These are phyloP conservation scores for Rhizomys pruinosus DNA, from an alignment of 2,113 vertebrate species.

Conservation along the genomic window DNA sequence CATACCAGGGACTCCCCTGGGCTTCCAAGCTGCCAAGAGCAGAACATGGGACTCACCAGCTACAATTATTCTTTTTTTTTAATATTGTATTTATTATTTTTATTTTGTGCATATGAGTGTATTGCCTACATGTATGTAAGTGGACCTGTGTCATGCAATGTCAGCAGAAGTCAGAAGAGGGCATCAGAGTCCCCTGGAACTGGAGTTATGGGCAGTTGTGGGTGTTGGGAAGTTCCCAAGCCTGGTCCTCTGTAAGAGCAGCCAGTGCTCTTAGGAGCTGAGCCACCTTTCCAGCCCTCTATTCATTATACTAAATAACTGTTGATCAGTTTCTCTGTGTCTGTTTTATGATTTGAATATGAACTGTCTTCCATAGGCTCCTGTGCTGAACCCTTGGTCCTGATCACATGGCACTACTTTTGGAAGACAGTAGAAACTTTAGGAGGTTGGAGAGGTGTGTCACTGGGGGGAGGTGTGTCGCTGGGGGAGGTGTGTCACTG, in stretches of 20 bases:
- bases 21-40: background rate
- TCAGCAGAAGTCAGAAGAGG: too few species aligned
- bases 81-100: too few species aligned
- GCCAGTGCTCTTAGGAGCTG: too few species aligned
- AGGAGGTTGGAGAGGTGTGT: background rate
- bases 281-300: background rate
- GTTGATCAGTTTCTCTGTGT: background rate
- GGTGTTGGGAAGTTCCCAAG: too few species aligned
- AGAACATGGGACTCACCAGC: background rate
- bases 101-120: too few species aligned
- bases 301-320: background rate
- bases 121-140: too few species aligned
- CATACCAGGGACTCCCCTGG: background rate
- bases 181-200: too few species aligned
- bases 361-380: background rate
- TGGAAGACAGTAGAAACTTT: background rate
- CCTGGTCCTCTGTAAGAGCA: too few species aligned
- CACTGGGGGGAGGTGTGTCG: background rate
- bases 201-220: too few species aligned
- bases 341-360: background rate
- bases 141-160: too few species aligned
- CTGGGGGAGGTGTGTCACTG: background rate
- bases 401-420: background rate
- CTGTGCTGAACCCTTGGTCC: background rate
- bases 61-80: background rate